Base-by-base conservation (phyloP, 2,113 vertebrate genomes). In the Desmodus rotundus region DNA sequence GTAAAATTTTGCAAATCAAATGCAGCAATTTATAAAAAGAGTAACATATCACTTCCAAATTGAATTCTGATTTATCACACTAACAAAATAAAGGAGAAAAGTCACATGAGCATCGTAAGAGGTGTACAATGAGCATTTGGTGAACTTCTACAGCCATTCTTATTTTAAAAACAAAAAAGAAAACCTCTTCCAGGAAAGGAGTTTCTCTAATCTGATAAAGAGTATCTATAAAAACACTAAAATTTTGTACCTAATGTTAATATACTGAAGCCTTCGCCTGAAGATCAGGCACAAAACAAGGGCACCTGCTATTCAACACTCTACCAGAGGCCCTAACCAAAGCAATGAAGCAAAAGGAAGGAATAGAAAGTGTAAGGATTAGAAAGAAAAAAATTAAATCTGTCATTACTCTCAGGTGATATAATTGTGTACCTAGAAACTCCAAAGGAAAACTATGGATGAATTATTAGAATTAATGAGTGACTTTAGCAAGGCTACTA, bases 111-210 rank as follows among this genome's bases (percentile, higher is more conserved):
- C 43, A 78, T 54, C 54, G 52, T 73, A 91, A 89, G 16, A 90
- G 41, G 67, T 72, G 3, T 22, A 65, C 4, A 58, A 24, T 68
- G 17, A 89, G 10, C 4, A 77, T 82, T 0, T 43, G 17, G 33
- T 63, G 80, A 84, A 87, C 22, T 58, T 96, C 73, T 82, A 80
- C 19, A 85, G 70, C 33, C 36, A 91, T 61, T 93, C 58, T 38
- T 73, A 91, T 68, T 94, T 33, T 84, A 88, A 93, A 96, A 92
- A 63, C 20, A 85, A 67, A 85, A 88, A 8, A 78, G 15, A 52
- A 88, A 85, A 58, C 67, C 41, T 94, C n/a, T 89, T 77, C 67
- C 45, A 61, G 54, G 38, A 89, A 88, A 14, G 45, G 47, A 77
- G 73, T 12, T 47, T 36, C 76, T 19, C 43, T 87, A 89, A 58